Conservation (phyloP, 2,797 vertebrate species). For the Iguana delicatissima region DNA sequence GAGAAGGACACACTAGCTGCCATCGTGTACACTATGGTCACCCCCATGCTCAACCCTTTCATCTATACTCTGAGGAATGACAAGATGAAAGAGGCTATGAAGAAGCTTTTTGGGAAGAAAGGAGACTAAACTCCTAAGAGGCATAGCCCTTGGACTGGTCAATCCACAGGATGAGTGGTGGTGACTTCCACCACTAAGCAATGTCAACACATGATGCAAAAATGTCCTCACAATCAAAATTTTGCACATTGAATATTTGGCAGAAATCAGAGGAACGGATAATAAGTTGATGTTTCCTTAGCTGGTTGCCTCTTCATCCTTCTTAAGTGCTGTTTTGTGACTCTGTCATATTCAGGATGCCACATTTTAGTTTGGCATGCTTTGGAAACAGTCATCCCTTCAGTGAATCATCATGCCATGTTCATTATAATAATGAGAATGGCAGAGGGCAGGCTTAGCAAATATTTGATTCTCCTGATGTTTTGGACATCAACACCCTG, state of each 20-base stretch:
- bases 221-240: background rate
- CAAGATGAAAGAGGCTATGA: conserved; percentile 28
- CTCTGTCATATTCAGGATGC: background rate
- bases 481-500: no score
- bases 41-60: conserved; percentile 32
- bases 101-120: conserved; percentile 3
- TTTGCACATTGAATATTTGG: background rate
- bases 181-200: background rate
- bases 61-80: conserved; percentile 36
- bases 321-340: background rate
- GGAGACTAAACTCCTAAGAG: background rate
- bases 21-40: conserved; percentile 47
- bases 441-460: no score
- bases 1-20: conserved; percentile 39
- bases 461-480: no score
- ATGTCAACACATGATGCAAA: background rate
- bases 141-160: background rate
- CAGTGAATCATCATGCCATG: no score
- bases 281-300: background rate
- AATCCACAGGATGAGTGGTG: background rate
- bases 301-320: background rate
- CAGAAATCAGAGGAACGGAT: background rate
- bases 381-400: background rate
- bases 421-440: background rate
- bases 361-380: background rate